phyloP scores from a whole-genome alignment of 2,888 invertebrate species.

The Nemotelus nigrinus region DNA sequence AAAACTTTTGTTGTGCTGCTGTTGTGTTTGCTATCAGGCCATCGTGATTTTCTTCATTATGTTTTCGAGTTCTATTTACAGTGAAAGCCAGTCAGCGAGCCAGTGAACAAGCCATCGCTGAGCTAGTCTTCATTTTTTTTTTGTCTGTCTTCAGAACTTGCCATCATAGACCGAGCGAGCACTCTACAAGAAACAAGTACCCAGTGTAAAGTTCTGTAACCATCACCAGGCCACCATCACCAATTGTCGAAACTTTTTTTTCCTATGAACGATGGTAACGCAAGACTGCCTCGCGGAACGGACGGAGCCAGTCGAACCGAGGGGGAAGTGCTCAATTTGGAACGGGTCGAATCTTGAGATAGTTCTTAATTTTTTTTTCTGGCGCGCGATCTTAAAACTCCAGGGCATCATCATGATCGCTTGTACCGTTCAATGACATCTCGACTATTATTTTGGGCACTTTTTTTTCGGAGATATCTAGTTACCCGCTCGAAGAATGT shows the following conservation, averaged over 20 bases:
- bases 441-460: background rate
- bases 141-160: too few species aligned
- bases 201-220: slow-evolving; percentile 4
- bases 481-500: background rate
- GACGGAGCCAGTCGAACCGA: background rate
- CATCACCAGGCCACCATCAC: background rate
- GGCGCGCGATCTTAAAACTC: background rate
- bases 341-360: background rate
- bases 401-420: background rate
- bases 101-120: too few species aligned
- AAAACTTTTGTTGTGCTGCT: too few species aligned
- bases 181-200: background rate
- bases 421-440: slow-evolving; percentile 24
- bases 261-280: background rate
- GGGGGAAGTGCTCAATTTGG: slow-evolving; percentile 5
- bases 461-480: background rate
- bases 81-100: too few species aligned
- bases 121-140: too few species aligned
- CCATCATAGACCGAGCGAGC: too few species aligned
- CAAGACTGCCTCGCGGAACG: background rate
- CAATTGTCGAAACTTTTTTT: background rate
- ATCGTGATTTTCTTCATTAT: slow-evolving; percentile 7
- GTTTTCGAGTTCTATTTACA: background rate
- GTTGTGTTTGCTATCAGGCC: too few species aligned
- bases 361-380: too few species aligned